Percentiles rank a stretch among this genome's conserved stretches.
Conservation (phyloP, 92 coral and sea anemone genomes). For the Parazoanthus darwini region DNA sequence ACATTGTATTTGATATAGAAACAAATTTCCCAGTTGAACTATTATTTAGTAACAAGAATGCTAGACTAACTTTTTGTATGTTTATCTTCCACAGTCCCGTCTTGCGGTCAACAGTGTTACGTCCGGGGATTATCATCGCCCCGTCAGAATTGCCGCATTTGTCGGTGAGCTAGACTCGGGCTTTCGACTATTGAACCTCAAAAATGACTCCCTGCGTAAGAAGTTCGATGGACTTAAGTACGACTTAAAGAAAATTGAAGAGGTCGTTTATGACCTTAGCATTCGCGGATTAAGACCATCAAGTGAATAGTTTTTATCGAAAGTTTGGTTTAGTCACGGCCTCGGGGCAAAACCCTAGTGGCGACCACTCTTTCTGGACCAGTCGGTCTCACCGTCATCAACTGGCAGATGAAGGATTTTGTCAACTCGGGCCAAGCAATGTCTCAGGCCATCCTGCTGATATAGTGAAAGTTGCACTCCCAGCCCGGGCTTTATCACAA, state of each 20-base stretch:
- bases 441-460: too few species aligned
- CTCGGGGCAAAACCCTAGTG: too few species aligned
- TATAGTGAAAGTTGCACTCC: too few species aligned
- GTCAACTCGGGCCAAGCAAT: too few species aligned
- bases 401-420: too few species aligned
- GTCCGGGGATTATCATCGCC: slow-evolving; percentile 84
- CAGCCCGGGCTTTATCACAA: too few species aligned
- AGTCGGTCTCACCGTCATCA: too few species aligned
- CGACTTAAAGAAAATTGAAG: slow-evolving; percentile 95
- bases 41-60: not conserved
- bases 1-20: too few species aligned
- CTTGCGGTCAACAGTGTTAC: slow-evolving; percentile 96
- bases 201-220: slow-evolving; percentile 91
- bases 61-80: not conserved
- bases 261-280: slow-evolving; percentile 95
- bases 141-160: slow-evolving; percentile 82
- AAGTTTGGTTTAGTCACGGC: too few species aligned
- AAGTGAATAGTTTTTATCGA: not conserved
- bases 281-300: slow-evolving; percentile 85
- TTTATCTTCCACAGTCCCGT: slow-evolving; percentile 75
- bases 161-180: slow-evolving; percentile 95
- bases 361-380: too few species aligned
- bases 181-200: slow-evolving; percentile 89
- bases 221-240: slow-evolving; percentile 97
- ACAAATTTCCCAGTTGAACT: too few species aligned